These are phyloP conservation scores for Cecidostiba fungosa DNA, from an alignment of 2,888 invertebrate species.

Conservation along the genomic window DNA sequence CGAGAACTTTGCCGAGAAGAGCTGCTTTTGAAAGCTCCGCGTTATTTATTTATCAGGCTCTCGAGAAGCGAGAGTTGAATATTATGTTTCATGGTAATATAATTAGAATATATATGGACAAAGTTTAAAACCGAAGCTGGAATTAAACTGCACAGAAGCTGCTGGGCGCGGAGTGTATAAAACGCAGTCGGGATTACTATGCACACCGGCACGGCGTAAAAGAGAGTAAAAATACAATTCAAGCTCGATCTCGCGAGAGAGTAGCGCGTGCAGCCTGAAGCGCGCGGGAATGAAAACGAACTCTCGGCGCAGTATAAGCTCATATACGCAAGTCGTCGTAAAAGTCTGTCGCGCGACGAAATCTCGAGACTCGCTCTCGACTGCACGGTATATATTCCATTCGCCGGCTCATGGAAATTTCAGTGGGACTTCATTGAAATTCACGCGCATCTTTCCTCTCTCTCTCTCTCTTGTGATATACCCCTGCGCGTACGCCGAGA, in stretches of 20 bases:
- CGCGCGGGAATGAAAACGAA: conserved; percentile 33
- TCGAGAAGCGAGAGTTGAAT: neutral
- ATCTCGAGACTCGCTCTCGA: conserved; percentile 28
- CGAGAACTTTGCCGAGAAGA: neutral
- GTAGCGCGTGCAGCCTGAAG: neutral
- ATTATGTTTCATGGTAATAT: too few relatives aligned
- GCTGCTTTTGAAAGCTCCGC: neutral
- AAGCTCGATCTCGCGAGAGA: conserved; percentile 1
- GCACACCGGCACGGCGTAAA: neutral
- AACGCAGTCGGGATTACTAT: too few relatives aligned
- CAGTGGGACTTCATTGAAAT: conserved; percentile 56
- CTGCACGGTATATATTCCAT: conserved; percentile 29
- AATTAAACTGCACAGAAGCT: too few relatives aligned
- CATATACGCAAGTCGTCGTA: conserved; percentile 9
- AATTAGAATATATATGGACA: neutral
- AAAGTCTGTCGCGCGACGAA: conserved; percentile 18
- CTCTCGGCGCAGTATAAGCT: neutral
- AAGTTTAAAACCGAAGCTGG: too few relatives aligned
- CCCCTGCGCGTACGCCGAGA: neutral
- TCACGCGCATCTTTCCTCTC: conserved; percentile 36
- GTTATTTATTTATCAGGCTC: neutral
- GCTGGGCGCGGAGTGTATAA: too few relatives aligned
- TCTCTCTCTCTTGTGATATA: neutral
- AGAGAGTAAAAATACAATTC: conserved; percentile 20
- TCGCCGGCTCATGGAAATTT: conserved; percentile 53